Evolutionary conservation across 92 coral and sea anemone genomes (phyloP), one percentile per base, ranked within the genome.

Genomic region (Muricea muricata): DNA sequence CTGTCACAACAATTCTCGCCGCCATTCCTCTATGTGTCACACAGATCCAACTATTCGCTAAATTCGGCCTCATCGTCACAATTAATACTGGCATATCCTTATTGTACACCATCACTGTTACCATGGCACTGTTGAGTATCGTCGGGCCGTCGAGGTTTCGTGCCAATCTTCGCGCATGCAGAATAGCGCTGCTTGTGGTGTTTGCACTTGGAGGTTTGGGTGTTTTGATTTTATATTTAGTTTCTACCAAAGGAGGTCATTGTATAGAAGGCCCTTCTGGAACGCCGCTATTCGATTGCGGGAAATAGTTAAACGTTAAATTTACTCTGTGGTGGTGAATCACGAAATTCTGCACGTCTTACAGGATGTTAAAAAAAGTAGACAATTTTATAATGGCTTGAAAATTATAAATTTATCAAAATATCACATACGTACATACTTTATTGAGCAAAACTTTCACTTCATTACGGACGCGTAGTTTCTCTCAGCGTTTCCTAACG

Each of bases 41-140:
- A 0, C 90, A 93, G n/a, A 97, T 97, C n/a, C 98, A 89, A 41
- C 84, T 97, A 7, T 97, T 97, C 80, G 92, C 99, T 81, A 97
- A 94, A 93, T 97, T 97, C 82, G 99, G 99, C 21, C 93, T 90
- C 70, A 97, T 97, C 41, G 91, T 97, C 31, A 97, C 97, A 77
- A 97, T 97, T 61, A 97, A 97, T 83, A 97, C 99, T 9, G 97
- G 93, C 1, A 91, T 92, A 15, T 97, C 99, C 9, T 87, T 97
- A 23, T 73, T 92, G 26, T 97, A 90, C 89, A 97, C 98, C 20
- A 65, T 97, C 33, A 82, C 97, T 0, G 73, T 94, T 71, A 92
- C 97, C 78, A 77, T 97, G 54, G 98, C 98, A 12, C 75, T 97
- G 79, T 52, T 97, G 71, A 74, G 90, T 66, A 46, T 89, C 57